Conservation (phyloP, 2,888 invertebrate species). For the Drosophila testacea region DNA sequence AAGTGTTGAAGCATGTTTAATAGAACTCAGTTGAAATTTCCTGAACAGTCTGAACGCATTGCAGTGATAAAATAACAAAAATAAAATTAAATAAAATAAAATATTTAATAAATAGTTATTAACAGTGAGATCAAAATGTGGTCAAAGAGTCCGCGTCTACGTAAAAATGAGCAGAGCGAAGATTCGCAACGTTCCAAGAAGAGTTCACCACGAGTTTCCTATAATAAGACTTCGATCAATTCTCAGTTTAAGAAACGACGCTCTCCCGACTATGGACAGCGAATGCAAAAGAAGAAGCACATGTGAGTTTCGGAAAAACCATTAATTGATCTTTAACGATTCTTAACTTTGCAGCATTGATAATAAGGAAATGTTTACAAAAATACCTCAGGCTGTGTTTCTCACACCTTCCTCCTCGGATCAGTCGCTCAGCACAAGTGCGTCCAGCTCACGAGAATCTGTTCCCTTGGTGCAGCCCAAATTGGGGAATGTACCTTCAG, state of each 20-base stretch:
- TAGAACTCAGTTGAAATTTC: not conserved
- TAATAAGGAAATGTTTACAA: slow-evolving; percentile 34
- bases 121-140: slow-evolving; percentile 32
- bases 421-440: slow-evolving; percentile 53
- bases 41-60: slow-evolving; percentile 25
- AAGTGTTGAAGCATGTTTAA: not conserved
- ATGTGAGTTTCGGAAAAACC: slow-evolving; percentile 23
- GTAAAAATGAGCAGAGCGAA: slow-evolving; percentile 27
- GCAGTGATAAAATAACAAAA: slow-evolving; percentile 16
- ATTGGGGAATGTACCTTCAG: not conserved
- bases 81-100: slow-evolving; percentile 5
- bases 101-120: not conserved
- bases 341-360: slow-evolving; percentile 24
- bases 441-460: slow-evolving; percentile 18
- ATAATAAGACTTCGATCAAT: slow-evolving; percentile 38
- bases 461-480: not conserved
- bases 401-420: slow-evolving; percentile 74
- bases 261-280: slow-evolving; percentile 9
- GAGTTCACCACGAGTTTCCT: slow-evolving; percentile 53
- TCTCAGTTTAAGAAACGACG: slow-evolving; percentile 45
- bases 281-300: slow-evolving; percentile 33
- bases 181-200: slow-evolving; percentile 20
- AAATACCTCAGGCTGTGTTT: slow-evolving; percentile 43
- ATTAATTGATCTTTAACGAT: not conserved
- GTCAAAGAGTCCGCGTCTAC: slow-evolving; percentile 55